Percentiles rank a stretch among this genome's conserved stretches.
Evolutionary conservation across 1,140 invertebrate genomes (phyloP).

Genomic region (Penaeus chinensis): DNA sequence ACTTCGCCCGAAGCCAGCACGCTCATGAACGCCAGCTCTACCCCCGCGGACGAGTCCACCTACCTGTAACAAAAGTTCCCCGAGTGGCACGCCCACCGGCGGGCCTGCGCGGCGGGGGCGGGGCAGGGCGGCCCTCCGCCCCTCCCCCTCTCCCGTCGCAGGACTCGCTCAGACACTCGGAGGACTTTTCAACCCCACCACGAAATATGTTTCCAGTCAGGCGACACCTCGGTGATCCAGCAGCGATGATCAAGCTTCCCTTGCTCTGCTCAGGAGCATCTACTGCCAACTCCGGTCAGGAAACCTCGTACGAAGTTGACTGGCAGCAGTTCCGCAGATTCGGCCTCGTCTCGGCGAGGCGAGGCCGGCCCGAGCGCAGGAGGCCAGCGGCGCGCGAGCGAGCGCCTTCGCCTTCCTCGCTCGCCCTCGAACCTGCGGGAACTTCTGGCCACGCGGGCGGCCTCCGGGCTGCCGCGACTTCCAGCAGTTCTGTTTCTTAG

Average conservation of each 20-base stretch:
- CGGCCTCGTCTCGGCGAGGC: too few species aligned
- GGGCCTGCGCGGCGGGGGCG: slow-evolving; percentile 28
- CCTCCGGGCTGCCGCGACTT: too few species aligned
- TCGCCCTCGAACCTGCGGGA: too few species aligned
- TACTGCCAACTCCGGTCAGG: neutral
- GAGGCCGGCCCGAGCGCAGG: too few species aligned
- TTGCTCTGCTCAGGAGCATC: slow-evolving; percentile 17
- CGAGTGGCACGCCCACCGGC: slow-evolving; percentile 26
- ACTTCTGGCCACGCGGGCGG: too few species aligned
- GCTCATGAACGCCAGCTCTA: slow-evolving; percentile 14
- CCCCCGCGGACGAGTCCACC: slow-evolving; percentile 44
- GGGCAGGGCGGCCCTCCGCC: slow-evolving; percentile 15
- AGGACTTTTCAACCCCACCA: slow-evolving; percentile 36
- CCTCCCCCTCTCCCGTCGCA: neutral
- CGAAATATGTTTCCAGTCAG: slow-evolving; percentile 48
- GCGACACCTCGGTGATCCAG: slow-evolving; percentile 38
- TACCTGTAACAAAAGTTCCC: slow-evolving; percentile 43
- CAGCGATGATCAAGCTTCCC: neutral
- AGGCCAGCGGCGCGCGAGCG: too few species aligned
- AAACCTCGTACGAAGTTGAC: neutral
- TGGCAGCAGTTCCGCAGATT: too few species aligned
- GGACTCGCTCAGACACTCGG: neutral
- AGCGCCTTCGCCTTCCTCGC: too few species aligned
- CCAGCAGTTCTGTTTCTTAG: neutral
- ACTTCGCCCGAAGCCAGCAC: slow-evolving; percentile 1